Evolutionary conservation across 2,113 vertebrate species (phyloP).

Genomic region (Scartelaos histophorus): DNA sequence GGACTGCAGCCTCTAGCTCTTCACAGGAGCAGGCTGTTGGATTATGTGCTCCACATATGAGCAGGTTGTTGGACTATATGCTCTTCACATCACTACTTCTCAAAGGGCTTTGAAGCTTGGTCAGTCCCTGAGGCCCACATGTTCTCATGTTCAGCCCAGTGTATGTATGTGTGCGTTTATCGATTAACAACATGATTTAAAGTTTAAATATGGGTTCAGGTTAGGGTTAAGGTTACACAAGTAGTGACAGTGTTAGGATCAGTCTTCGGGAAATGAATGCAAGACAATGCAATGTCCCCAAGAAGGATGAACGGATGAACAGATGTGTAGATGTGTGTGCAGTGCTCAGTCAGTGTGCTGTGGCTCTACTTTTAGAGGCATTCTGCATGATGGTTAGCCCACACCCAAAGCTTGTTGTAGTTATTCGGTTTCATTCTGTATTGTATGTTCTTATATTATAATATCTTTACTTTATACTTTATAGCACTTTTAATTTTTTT

Average conservation of each 20-base stretch:
- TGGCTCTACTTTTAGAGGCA: neutral
- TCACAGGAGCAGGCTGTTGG: neutral
- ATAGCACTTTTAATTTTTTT: neutral
- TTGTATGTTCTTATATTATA: neutral
- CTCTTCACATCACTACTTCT: neutral
- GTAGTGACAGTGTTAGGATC: too few relatives aligned
- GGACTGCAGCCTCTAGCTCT: neutral
- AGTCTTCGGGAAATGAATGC: too few relatives aligned
- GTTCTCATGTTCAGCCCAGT: neutral
- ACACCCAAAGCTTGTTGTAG: neutral
- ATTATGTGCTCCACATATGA: neutral
- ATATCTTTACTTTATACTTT: neutral
- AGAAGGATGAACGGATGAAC: neutral
- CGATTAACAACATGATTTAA: too few relatives aligned
- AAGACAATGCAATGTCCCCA: too few relatives aligned
- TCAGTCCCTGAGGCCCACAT: neutral
- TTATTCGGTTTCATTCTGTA: neutral
- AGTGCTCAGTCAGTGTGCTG: slow-evolving; percentile 1
- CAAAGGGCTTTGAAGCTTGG: neutral
- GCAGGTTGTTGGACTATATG: neutral
- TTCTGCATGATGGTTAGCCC: neutral
- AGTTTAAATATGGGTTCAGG: too few relatives aligned
- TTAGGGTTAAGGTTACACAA: too few relatives aligned
- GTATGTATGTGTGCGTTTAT: neutral
- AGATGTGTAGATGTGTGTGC: neutral